Percentiles rank a stretch among this genome's conserved stretches.
phyloP scores from a whole-genome alignment of 2,888 invertebrate species.

The Endotricha flammealis region DNA sequence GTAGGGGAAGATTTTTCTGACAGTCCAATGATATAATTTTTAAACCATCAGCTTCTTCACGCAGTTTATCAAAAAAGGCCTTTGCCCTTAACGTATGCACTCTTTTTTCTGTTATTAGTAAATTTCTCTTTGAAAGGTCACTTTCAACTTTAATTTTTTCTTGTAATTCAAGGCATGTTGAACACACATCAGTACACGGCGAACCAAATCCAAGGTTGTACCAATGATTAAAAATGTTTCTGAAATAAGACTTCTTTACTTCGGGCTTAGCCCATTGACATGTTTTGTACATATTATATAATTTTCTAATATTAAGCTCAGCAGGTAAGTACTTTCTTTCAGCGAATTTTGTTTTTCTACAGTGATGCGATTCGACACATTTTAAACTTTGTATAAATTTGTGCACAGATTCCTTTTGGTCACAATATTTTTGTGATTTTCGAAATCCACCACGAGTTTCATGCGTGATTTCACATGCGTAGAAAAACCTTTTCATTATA shows the following conservation, averaged over 20 bases:
- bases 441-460: constrained; percentile 24
- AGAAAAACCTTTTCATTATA: constrained; percentile 18
- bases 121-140: constrained; percentile 19
- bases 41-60: too few relatives aligned
- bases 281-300: constrained; percentile 15
- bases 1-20: constrained; percentile 33
- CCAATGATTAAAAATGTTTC: constrained; percentile 24
- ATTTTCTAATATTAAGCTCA: constrained; percentile 22
- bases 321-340: constrained; percentile 19
- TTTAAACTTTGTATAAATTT: constrained; percentile 24
- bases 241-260: constrained; percentile 20
- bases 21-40: constrained; percentile 33
- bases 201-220: constrained; percentile 28
- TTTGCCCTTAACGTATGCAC: constrained; percentile 25
- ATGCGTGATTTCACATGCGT: constrained; percentile 15
- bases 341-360: constrained; percentile 16
- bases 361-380: constrained; percentile 22
- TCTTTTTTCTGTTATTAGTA: constrained; percentile 22
- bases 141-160: constrained; percentile 27
- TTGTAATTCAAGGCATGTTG: constrained; percentile 25
- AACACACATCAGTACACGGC: constrained; percentile 25
- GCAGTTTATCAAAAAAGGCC: constrained; percentile 26
- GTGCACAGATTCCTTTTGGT: constrained; percentile 23
- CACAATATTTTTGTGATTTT: constrained; percentile 15
- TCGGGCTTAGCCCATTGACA: constrained; percentile 8